Evolutionary conservation across 2,888 invertebrate species (phyloP), one percentile per base, ranked within the genome.

Genomic region (Rapana venosa): DNA sequence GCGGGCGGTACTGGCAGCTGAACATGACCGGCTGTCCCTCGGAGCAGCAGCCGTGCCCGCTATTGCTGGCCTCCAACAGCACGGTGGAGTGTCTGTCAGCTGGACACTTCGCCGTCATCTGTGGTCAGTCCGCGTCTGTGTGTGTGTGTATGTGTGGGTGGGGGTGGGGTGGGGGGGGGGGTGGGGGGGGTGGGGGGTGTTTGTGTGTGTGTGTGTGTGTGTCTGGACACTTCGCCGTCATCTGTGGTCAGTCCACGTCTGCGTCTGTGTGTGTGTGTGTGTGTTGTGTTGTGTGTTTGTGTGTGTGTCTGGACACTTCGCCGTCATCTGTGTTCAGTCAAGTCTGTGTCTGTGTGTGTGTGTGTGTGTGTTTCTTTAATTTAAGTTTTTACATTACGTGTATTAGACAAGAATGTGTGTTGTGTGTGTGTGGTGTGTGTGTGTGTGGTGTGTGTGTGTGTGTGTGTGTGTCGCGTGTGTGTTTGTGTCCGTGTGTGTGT

Each of bases 1-100:
- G 89, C 36, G 95, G 94, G 8, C 88, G 91, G 0, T 92, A 94
- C 74, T 94, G 95, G 94, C 87, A 87, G 4, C 89, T 94, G 56
- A 95, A 95, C 90, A 91, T 93, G 30, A 93, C 94, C 6, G 47
- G 47, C 22, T 95, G 95, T 90, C 90, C 94, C 61, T 92, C 92
- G 0, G 83, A 92, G 13, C 92, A 91, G 11, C 92, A 83, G 88
- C 91, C 91, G 77, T 93, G 94, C 88, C 89, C 92, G 11, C 91
- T 92, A 13, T 93, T 93, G 0, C 90, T 58, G 66, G 47, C 47
- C 77, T 32, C 32, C 32, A 77, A 88, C 5, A 90, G 91, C 1
- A 47, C 90, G 22, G 74, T 61, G 8, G 79, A 47, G 20, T 94
- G 94, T 87, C 94, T 94, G 87, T 86, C n/a, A n/a, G n/a, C 90